A percentile compares a stretch with the other conserved stretches of the same genome.
Conservation (phyloP, 1,140 invertebrate genomes). For the Pachypeltis micranthus region DNA sequence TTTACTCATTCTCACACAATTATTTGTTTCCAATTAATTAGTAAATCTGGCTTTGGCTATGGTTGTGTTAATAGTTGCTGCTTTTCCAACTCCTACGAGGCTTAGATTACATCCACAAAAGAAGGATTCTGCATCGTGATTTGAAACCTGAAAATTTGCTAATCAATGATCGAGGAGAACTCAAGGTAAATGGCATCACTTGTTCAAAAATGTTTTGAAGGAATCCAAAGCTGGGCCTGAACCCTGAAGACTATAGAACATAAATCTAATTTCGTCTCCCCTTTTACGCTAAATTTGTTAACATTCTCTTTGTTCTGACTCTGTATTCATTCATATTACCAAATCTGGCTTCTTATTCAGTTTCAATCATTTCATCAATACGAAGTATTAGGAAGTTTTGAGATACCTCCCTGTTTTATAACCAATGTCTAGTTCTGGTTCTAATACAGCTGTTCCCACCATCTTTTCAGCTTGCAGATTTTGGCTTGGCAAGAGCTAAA, state of each 20-base stretch:
- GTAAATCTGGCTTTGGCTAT: neutral
- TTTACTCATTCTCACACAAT: neutral
- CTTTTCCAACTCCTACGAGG: slow-evolving; percentile 91
- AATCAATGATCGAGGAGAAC: slow-evolving; percentile 83
- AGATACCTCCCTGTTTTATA: too few species aligned
- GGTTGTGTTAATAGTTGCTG: slow-evolving; percentile 70
- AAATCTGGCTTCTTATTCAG: too few species aligned
- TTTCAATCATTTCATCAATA: too few species aligned
- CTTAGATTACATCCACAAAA: slow-evolving; percentile 82
- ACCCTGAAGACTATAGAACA: too few species aligned
- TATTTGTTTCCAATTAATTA: neutral
- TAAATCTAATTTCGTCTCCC: too few species aligned
- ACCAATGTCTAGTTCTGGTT: too few species aligned
- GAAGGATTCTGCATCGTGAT: slow-evolving; percentile 86
- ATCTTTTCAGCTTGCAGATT: slow-evolving; percentile 62
- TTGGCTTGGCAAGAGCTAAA: slow-evolving; percentile 86
- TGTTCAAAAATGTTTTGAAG: neutral
- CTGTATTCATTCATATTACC: too few species aligned
- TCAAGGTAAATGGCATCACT: slow-evolving; percentile 47
- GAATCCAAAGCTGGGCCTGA: too few species aligned
- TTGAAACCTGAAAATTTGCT: slow-evolving; percentile 93
- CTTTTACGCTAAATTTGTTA: too few species aligned
- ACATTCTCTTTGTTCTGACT: too few species aligned
- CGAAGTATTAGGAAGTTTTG: too few species aligned
- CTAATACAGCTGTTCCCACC: too few species aligned